Conservation (phyloP, 2,888 invertebrate species). For the Unio delphinus region DNA sequence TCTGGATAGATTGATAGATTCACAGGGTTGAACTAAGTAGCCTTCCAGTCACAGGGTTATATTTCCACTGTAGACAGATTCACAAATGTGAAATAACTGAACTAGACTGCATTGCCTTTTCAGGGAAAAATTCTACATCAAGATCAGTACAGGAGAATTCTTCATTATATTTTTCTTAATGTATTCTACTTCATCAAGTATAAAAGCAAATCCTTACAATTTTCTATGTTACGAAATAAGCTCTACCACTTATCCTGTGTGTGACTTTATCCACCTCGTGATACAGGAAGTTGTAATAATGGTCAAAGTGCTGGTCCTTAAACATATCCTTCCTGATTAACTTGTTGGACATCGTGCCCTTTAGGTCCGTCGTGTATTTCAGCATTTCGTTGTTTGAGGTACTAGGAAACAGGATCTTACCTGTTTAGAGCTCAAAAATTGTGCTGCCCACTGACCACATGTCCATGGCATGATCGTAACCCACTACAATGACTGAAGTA, state of each 20-base stretch:
- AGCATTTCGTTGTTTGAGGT: constrained; percentile 98
- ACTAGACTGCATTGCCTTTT: no score
- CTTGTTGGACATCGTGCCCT: constrained; percentile 98
- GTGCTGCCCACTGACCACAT: constrained; percentile 99
- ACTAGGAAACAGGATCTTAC: constrained; percentile 98
- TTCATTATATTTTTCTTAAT: no score
- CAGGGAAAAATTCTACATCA: no score
- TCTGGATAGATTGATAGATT: no score
- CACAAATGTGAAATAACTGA: no score
- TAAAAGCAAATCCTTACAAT: no score
- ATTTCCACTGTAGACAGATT: no score
- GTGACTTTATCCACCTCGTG: constrained; percentile 98
- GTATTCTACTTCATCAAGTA: no score
- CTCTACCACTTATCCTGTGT: constrained; percentile 83
- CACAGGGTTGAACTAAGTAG: no score
- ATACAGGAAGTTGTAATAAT: constrained; percentile 95
- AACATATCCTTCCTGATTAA: constrained; percentile 94
- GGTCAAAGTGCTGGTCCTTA: constrained; percentile 96
- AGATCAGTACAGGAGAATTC: no score
- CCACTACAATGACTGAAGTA: constrained; percentile 87
- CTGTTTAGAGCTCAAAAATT: constrained; percentile 97
- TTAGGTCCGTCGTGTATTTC: constrained; percentile 95
- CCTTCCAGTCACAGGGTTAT: no score
- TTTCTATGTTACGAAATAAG: not conserved
- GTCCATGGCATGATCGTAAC: constrained; percentile 97